phyloP scores from a whole-genome alignment of 2,888 invertebrate genomes.

The Eubasilissa splendida region DNA sequence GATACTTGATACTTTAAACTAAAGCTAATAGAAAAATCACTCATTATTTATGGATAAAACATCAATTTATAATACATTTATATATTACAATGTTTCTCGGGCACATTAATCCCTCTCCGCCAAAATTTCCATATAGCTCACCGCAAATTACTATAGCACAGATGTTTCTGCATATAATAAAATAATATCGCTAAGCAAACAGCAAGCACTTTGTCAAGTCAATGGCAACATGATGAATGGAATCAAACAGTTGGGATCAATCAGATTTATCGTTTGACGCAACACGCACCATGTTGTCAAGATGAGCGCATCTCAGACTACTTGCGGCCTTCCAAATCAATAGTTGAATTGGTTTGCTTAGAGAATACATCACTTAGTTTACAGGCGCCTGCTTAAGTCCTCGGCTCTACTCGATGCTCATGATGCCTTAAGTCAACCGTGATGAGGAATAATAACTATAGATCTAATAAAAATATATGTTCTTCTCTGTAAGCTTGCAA shows the following conservation, averaged over 20 bases:
- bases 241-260: too few relatives aligned
- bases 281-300: constrained; percentile 30
- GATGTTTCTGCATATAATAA: constrained; percentile 58
- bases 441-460: constrained; percentile 54
- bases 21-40: constrained; percentile 35
- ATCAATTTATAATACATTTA: constrained; percentile 50
- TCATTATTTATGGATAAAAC: constrained; percentile 7
- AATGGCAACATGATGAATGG: constrained; percentile 19
- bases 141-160: constrained; percentile 63
- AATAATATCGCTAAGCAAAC: constrained; percentile 59
- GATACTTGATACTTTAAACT: constrained; percentile 21
- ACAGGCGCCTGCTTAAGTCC: constrained; percentile 53
- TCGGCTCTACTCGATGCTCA: constrained; percentile 57
- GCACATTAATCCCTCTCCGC: constrained; percentile 71
- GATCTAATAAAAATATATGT: constrained; percentile 56
- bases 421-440: constrained; percentile 45
- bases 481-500: constrained; percentile 57
- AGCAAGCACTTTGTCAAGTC: constrained; percentile 53
- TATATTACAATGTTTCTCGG: constrained; percentile 53
- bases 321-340: constrained; percentile 42
- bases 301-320: constrained; percentile 43
- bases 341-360: constrained; percentile 57
- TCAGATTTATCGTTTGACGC: too few relatives aligned
- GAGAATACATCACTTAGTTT: constrained; percentile 57
- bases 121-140: constrained; percentile 72